Evolutionary conservation across 2,888 invertebrate genomes (phyloP).

Genomic region (Sarcophaga subvicina): DNA sequence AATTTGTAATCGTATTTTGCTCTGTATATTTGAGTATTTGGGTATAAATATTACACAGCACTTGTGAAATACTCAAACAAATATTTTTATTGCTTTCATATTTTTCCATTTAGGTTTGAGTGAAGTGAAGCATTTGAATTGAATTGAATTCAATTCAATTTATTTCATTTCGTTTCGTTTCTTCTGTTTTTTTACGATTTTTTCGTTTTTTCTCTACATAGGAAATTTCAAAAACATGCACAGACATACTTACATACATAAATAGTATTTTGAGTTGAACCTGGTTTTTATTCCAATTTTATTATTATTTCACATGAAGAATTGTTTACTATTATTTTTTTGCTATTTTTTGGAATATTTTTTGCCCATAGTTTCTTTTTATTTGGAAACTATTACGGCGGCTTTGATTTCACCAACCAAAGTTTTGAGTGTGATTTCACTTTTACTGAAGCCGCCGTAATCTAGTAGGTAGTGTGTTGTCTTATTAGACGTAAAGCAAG

Average conservation of each 20-base stretch:
- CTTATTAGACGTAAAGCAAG: no score
- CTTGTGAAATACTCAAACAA: not conserved
- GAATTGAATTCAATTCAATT: slow-evolving; percentile 49
- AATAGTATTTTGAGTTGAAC: not conserved
- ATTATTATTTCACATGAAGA: slow-evolving; percentile 37
- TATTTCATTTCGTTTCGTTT: not conserved
- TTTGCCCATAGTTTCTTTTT: not conserved
- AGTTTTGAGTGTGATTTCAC: no score
- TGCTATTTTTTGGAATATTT: no score
- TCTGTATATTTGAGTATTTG: not conserved
- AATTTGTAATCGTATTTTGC: slow-evolving; percentile 3
- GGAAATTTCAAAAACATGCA: slow-evolving; percentile 15
- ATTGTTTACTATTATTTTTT: slow-evolving; percentile 23
- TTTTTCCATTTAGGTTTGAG: slow-evolving; percentile 11
- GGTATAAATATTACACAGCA: not conserved
- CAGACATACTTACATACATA: no score
- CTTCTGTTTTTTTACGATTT: not conserved
- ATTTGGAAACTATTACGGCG: not conserved
- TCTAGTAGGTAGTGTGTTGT: no score
- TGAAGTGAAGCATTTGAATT: slow-evolving; percentile 3
- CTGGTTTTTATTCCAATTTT: slow-evolving; percentile 38
- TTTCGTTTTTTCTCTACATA: not conserved
- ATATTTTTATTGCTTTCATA: slow-evolving; percentile 1
- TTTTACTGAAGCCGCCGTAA: no score
- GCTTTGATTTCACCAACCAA: not conserved